Base-by-base conservation (phyloP, 2,888 invertebrate species). In the Agonum fuliginosum region DNA sequence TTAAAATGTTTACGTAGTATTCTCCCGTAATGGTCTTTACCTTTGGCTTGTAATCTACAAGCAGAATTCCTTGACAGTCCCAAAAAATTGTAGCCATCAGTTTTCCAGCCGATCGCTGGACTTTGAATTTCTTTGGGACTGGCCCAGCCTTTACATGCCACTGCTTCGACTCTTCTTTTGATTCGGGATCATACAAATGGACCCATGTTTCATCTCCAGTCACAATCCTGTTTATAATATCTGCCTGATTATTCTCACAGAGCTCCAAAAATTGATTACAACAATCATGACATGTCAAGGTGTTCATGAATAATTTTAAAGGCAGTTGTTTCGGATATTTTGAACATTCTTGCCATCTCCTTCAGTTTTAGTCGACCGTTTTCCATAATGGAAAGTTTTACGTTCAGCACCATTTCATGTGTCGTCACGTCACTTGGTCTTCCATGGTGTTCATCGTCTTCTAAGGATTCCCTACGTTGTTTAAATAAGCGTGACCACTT, bases 351-450 rank as follows among this genome's bases (percentile, higher is more conserved):
- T 30, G 30, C 30, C 4, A 30, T 30, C 6, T 30, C 6, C 30
- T 8, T 30, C 30, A 30, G 30, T 30, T 5, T 30, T 8, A 30
- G 8, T 30, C 30, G 30, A 30, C 30, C 30, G 8, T 30, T 30
- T 30, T 30, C 30, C 30, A 30, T 30, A 30, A 30, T 30, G 8
- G 4, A 8, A 30, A 30, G 30, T 8, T 30, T 8, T 5, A 30
- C 3, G 3, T 30, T 30, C 6, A 30, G 3, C 30, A 30, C 30
- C 6, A 30, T 78, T 76, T 78, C 78, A 10, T 67, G 17, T 22
- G 37, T 78, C 6, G 78, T 73, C 20, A 37, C 51, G 22, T 27
- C 41, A 62, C 37, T n/a, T n/a, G n/a, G n/a, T n/a, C n/a, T n/a
- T n/a, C n/a, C n/a, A n/a, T n/a, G n/a, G n/a, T n/a, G n/a, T n/a